Percentiles rank a stretch among this genome's conserved stretches.
Conservation (phyloP, 2,888 invertebrate species). For the Drosophila kokeensis region DNA sequence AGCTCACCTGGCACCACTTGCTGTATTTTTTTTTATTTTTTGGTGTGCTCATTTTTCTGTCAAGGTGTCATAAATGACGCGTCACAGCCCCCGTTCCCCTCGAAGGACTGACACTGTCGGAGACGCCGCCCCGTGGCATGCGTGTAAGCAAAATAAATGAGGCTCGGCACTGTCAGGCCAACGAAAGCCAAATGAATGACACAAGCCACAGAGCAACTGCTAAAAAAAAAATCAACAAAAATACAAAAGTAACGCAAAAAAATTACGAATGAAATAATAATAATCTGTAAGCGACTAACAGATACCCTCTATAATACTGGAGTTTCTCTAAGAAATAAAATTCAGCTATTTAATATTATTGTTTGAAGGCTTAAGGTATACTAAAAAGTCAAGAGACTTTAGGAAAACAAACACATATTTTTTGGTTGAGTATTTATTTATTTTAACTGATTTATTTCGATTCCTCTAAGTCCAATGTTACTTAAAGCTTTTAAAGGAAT, state of each 20-base stretch:
- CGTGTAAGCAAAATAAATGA: conserved; percentile 81
- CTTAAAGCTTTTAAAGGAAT: no score
- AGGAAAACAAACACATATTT: not conserved
- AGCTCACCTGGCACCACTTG: conserved; percentile 69
- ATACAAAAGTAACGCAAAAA: conserved; percentile 20
- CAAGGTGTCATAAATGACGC: conserved; percentile 82
- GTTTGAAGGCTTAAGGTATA: not conserved
- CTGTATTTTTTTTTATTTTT: conserved; percentile 20
- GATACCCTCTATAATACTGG: conserved; percentile 42
- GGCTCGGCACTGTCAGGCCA: conserved; percentile 74
- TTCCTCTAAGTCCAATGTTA: not conserved
- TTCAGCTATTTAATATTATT: not conserved
- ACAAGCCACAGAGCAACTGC: conserved; percentile 78
- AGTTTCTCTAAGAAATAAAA: not conserved
- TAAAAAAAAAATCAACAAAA: conserved; percentile 20
- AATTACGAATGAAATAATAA: conserved; percentile 10
- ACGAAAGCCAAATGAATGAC: conserved; percentile 81
- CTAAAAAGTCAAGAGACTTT: not conserved
- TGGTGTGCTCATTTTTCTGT: conserved; percentile 78
- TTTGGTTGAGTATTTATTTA: accelerated
- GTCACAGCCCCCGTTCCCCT: conserved; percentile 58
- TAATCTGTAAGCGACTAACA: not conserved
- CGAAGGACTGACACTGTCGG: conserved; percentile 39
- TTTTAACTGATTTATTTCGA: not conserved
- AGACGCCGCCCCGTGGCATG: conserved; percentile 52